These are phyloP conservation scores for Polymixis lichenea DNA, from an alignment of 2,888 invertebrate genomes.

Conservation along the genomic window DNA sequence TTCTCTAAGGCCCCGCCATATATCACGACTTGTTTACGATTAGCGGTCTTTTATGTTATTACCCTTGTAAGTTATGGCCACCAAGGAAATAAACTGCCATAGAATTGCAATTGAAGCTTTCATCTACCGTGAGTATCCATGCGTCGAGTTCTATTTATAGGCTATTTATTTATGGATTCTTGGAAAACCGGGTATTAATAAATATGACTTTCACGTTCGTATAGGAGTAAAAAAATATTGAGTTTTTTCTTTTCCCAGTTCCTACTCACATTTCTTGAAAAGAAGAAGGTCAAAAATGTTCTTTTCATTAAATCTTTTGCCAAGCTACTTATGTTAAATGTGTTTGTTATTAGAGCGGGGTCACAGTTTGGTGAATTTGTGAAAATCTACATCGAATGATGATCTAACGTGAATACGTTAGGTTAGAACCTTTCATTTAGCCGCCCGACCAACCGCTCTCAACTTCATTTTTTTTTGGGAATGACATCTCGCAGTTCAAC, in stretches of 20 bases:
- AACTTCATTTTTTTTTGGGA: no score
- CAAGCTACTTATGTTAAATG: not conserved
- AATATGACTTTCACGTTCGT: not conserved
- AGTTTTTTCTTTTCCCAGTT: not conserved
- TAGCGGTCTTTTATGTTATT: constrained; percentile 44
- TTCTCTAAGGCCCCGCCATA: constrained; percentile 28
- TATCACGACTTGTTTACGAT: constrained; percentile 50
- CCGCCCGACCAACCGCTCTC: no score
- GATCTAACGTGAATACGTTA: not conserved
- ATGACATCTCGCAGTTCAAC: no score
- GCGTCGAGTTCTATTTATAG: not conserved
- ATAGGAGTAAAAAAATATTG: not conserved
- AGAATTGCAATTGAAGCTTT: constrained; percentile 25
- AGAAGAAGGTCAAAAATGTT: not conserved
- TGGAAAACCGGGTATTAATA: not conserved
- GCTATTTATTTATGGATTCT: not conserved
- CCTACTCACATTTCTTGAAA: not conserved
- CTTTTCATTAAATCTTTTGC: not conserved
- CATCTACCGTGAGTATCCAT: not conserved
- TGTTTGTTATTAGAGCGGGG: not conserved
- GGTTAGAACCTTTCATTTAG: not conserved
- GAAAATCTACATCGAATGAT: no score
- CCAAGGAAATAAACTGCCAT: constrained; percentile 16
- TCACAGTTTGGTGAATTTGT: not conserved
- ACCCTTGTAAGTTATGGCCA: constrained; percentile 32